These are phyloP conservation scores for Tanytarsus gracilentus DNA, from an alignment of 2,888 invertebrate species.

Conservation along the genomic window DNA sequence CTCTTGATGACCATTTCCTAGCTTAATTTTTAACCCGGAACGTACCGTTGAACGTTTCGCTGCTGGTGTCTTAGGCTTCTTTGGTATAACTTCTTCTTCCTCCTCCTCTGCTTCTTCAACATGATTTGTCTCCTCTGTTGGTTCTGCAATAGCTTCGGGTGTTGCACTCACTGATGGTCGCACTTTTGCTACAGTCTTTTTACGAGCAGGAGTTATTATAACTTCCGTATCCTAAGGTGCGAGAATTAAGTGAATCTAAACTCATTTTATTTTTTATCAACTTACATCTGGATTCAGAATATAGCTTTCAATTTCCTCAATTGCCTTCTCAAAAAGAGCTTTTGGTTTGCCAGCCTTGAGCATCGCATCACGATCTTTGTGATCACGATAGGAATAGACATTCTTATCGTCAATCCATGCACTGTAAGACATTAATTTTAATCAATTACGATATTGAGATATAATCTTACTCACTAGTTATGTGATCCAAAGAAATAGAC, in stretches of 20 bases:
- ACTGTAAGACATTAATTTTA: constrained; percentile 44
- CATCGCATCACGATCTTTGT: constrained; percentile 69
- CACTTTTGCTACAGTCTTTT: background rate
- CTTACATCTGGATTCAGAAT: constrained; percentile 53
- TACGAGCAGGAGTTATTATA: constrained; percentile 5
- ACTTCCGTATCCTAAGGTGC: background rate
- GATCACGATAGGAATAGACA: constrained; percentile 72
- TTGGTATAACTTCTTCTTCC: background rate
- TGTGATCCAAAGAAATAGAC: constrained; percentile 93
- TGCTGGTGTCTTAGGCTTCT: background rate
- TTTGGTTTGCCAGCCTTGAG: constrained; percentile 62
- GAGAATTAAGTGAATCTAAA: background rate
- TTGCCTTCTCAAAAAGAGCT: constrained; percentile 66
- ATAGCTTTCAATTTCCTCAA: constrained; percentile 69
- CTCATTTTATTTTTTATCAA: background rate
- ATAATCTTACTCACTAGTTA: constrained; percentile 76
- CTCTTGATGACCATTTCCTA: too few relatives aligned
- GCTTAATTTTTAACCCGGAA: background rate
- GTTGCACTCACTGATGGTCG: background rate
- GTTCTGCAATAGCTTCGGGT: constrained; percentile 10
- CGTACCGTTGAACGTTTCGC: constrained; percentile 15
- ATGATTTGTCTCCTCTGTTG: constrained; percentile 26
- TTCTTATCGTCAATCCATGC: constrained; percentile 84
- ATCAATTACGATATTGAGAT: background rate
- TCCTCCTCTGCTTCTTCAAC: constrained; percentile 31